These are phyloP conservation scores for Folsomia candida DNA, from an alignment of 2,888 invertebrate genomes.

Conservation along the genomic window DNA sequence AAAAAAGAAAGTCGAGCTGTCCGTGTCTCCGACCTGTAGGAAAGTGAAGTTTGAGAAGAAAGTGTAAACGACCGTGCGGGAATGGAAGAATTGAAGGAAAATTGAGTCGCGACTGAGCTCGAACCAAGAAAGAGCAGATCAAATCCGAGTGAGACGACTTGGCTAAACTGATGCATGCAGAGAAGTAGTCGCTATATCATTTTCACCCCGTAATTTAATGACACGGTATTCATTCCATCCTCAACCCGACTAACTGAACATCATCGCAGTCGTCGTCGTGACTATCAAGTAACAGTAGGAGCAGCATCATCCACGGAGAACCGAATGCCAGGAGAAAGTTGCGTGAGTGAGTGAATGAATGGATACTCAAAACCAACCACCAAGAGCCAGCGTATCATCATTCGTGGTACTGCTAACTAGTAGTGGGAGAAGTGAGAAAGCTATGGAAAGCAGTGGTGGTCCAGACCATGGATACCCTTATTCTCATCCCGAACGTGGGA, in stretches of 20 bases:
- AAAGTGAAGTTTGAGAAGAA: neutral
- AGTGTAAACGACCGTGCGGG: neutral
- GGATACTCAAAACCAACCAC: too few species aligned
- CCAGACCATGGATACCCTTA: too few species aligned
- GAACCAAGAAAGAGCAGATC: neutral
- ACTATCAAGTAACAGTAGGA: neutral
- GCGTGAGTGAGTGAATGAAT: neutral
- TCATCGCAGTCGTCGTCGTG: neutral
- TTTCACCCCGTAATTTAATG: slow-evolving; percentile 8
- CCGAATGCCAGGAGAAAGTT: neutral
- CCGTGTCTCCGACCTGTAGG: neutral
- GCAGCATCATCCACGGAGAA: neutral
- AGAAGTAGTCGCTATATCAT: neutral
- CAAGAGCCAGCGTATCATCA: too few species aligned
- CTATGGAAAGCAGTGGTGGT: too few species aligned
- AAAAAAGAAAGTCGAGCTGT: neutral
- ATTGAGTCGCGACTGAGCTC: neutral
- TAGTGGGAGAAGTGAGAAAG: too few species aligned
- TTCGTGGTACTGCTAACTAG: too few species aligned
- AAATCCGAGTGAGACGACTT: neutral
- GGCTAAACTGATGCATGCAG: neutral
- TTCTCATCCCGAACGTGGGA: too few species aligned
- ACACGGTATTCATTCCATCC: slow-evolving; percentile 1
- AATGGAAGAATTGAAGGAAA: neutral
- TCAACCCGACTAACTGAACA: neutral